A percentile compares a stretch with the other conserved stretches of the same genome.
These are phyloP conservation scores for Styela plicata DNA, from an alignment of 23 tunicate species.

Conservation along the genomic window DNA sequence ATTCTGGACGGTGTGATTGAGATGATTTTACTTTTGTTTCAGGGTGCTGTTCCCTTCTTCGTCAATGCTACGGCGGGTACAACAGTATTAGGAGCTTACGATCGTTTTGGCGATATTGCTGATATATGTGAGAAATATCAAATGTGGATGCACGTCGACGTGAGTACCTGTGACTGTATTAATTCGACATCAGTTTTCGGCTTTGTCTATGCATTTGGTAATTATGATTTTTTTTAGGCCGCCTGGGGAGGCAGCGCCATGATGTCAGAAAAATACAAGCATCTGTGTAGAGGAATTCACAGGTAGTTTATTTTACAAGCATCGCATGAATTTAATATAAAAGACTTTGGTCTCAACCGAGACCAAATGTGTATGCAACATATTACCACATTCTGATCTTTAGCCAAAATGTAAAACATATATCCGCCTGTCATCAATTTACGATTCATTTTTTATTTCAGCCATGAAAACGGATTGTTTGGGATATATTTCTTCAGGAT, in stretches of 20 bases:
- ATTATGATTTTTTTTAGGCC: conserved; percentile 44
- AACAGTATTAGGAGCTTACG: conserved; percentile 74
- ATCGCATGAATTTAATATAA: too few species aligned
- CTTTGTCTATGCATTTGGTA: too few species aligned
- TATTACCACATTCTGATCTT: too few species aligned
- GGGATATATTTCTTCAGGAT: too few species aligned
- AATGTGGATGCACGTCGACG: conserved; percentile 79
- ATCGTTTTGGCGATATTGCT: conserved; percentile 51
- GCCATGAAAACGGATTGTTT: too few species aligned
- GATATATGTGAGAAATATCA: conserved; percentile 60
- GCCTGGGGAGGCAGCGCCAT: conserved; percentile 85
- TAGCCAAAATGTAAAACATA: too few species aligned
- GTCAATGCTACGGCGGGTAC: conserved; percentile 74
- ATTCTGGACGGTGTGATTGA: too few species aligned
- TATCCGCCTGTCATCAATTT: too few species aligned
- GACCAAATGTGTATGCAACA: too few species aligned
- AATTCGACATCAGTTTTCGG: neutral
- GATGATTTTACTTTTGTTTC: too few species aligned
- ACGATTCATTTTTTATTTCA: too few species aligned
- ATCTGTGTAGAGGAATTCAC: conserved; percentile 61
- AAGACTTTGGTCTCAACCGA: too few species aligned
- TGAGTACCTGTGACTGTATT: conserved; percentile 19
- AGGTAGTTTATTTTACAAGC: conserved; percentile 26
- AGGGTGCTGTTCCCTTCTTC: conserved; percentile 50
- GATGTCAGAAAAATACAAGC: conserved; percentile 47